Base-by-base conservation (phyloP, 2,797 vertebrate genomes). In the Scleropages formosus region DNA sequence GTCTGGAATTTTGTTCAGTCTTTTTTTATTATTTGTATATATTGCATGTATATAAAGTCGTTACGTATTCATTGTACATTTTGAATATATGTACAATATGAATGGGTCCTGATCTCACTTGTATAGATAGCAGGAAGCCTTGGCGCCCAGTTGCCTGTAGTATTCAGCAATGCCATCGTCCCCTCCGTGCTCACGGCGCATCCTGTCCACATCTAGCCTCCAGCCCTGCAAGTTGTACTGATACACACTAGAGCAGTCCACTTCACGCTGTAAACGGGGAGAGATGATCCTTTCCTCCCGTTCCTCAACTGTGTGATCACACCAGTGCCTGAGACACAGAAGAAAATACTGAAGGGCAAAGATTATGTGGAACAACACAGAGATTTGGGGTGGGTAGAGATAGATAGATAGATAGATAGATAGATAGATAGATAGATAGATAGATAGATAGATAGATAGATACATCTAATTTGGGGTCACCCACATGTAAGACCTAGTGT, bases 191-290 rank as follows among this genome's bases (percentile, higher is more conserved):
- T 73, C 79, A 11, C 58, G 73, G 0, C 87, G 88, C 87, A 92
- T 94, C 80, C 88, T 75, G 13, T 93, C 89, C 76, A 84, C 87
- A 63, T 95, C 95, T 26, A 96, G 85, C 12, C 62, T 85, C 96
- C 97, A 98, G 46, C 90, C 95, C 0, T 84, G 88, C 73, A 83
- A 87, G 85, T 88, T 93, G 80, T 90, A 95, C 79, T 88, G 94
- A 81, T 94, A 94, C 24, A 97, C 85, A 20, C 87, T 81, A 12
- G 93, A 80, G 4, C 96, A 98, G 49, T 90, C 89, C 78, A 94
- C 95, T 1, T 87, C 78, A 0, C 90, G 90, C 88, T 97, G 93
- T 0, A 84, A 86, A 8, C 92, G 89, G 0, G 94, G 94, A 0
- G 78, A 84, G 49, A 95, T 79, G 64, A 94, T 85, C 31, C 83